Conservation (phyloP, 2,888 invertebrate genomes). For the Cosmia trapezina region DNA sequence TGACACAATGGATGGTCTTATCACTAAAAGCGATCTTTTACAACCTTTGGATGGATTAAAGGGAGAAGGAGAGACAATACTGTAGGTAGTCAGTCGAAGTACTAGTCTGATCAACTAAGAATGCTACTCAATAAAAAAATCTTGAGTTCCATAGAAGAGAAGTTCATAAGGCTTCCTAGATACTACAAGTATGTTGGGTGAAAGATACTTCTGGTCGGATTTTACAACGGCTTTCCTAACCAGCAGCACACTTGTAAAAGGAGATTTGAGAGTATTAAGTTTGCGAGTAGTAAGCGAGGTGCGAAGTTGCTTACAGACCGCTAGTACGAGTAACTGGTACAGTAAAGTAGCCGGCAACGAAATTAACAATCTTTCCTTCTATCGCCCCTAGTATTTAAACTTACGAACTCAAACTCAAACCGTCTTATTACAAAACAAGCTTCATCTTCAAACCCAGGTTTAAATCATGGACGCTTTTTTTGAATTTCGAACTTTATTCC, state of each 20-base stretch:
- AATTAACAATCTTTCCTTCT: conserved; percentile 13
- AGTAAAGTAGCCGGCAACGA: conserved; percentile 12
- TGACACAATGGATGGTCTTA: no score
- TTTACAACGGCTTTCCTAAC: conserved; percentile 34
- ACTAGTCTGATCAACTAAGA: not conserved
- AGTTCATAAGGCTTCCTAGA: no score
- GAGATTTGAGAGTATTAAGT: conserved; percentile 44
- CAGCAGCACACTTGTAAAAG: conserved; percentile 36
- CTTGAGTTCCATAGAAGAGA: not conserved
- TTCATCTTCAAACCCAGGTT: no score
- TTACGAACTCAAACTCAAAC: not conserved
- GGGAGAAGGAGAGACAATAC: no score
- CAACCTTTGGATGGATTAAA: no score
- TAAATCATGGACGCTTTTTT: no score
- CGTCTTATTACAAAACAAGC: no score
- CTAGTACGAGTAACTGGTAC: conserved; percentile 24
- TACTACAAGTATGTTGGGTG: conserved; percentile 1
- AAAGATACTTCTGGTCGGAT: conserved; percentile 23
- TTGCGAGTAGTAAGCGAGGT: conserved; percentile 36
- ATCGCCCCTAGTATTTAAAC: not conserved
- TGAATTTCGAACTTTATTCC: no score
- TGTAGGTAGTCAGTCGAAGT: no score
- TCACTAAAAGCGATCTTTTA: no score
- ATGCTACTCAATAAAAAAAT: not conserved
- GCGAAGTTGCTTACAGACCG: conserved; percentile 37